Conservation (phyloP, 2,888 invertebrate species). For the Phasia obesa region DNA sequence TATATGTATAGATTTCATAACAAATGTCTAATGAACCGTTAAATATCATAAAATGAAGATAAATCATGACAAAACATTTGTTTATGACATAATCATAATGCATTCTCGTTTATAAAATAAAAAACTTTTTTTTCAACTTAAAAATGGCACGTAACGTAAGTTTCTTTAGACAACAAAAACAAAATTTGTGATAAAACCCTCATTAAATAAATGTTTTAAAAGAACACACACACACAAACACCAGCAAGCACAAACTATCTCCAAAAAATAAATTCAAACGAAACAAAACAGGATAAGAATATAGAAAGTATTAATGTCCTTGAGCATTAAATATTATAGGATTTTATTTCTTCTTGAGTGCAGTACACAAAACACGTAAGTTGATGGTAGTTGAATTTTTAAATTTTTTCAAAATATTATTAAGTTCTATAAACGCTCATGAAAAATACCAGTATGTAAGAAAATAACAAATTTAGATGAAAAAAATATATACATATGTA, state of each 20-base stretch:
- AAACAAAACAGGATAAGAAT: slow-evolving; percentile 37
- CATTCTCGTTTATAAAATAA: slow-evolving; percentile 28
- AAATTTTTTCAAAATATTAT: no score
- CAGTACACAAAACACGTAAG: slow-evolving; percentile 12
- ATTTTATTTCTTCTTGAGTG: not conserved
- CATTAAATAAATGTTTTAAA: slow-evolving; percentile 24
- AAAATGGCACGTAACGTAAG: slow-evolving; percentile 14
- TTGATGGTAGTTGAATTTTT: not conserved
- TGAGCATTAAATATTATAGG: slow-evolving; percentile 31
- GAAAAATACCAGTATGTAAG: no score
- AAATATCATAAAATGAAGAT: slow-evolving; percentile 32
- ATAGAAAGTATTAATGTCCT: slow-evolving; percentile 38
- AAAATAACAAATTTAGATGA: no score
- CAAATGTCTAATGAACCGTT: slow-evolving; percentile 9
- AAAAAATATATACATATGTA: no score
- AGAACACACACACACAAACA: not conserved
- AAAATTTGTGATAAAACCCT: slow-evolving; percentile 35
- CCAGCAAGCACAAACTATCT: not conserved
- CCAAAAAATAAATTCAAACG: slow-evolving; percentile 32
- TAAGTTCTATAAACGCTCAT: no score
- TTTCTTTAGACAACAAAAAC: slow-evolving; percentile 18
- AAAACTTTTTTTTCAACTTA: slow-evolving; percentile 15
- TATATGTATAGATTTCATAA: no score
- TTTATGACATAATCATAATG: slow-evolving; percentile 49
- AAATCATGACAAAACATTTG: slow-evolving; percentile 47